Base-by-base conservation (phyloP, 2,113 vertebrate species). In the Chiloscyllium plagiosum region DNA sequence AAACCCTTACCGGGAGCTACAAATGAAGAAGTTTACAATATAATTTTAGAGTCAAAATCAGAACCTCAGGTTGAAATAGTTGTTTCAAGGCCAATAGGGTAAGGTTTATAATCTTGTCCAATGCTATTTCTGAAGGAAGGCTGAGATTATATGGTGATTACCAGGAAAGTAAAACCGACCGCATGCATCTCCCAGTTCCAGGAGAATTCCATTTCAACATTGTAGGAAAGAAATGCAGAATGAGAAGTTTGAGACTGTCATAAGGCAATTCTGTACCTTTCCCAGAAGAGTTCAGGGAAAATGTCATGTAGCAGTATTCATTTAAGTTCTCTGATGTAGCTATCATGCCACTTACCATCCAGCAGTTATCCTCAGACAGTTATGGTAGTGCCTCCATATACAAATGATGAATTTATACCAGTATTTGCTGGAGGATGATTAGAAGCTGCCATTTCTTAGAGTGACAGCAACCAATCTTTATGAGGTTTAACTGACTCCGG, bases 11-110 rank as follows among this genome's bases (percentile, higher is more conserved):
- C 99, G 61, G 99, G 99, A 97, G 99, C 99, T 97, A 99, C 99
- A 97, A 99, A 99, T 98, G 99, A 99, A 98, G 99, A 99, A 97
- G 99, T 99, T 97, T 99, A 99, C 98, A 99, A 99, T 97, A 99
- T 99, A 97, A 99, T 99, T 98, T 98, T 99, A 97, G 99, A 99
- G 97, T 99, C 99, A 96, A 99, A 99, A 98, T 98, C 99, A 96
- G 99, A 99, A 97, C 99, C 99, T 97, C 99, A 99, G 98, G 99
- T 99, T 97, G 99, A 99, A 98, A 99, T 99, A 97, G 98, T 99
- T 97, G 99, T 99, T 98, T 99, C 99, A 96, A 98, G 99, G 97
- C 99, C 99, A 97, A 99, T 99, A 97, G 98, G 99, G 99, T 99
- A 98, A 99, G 98, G 97, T 96, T 97, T 96, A 20, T 0, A 72